These are phyloP conservation scores for Mesochorus sp. DNA, from an alignment of 2,888 invertebrate species.

Conservation along the genomic window DNA sequence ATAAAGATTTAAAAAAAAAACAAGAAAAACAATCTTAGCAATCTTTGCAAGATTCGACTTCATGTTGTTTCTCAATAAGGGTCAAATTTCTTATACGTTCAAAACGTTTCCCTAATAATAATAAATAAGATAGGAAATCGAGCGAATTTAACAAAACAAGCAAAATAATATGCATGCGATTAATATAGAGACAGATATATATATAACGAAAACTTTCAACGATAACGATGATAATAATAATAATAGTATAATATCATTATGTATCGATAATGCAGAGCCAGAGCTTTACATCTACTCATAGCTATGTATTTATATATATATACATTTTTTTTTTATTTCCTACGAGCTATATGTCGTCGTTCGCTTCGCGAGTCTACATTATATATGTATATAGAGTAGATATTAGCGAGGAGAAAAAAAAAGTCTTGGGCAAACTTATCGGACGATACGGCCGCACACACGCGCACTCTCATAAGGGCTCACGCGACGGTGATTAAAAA, in stretches of 20 bases:
- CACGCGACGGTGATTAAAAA: conserved; percentile 64
- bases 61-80: too few relatives aligned
- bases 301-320: too few relatives aligned
- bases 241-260: neutral
- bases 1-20: too few relatives aligned
- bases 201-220: too few relatives aligned
- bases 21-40: too few relatives aligned
- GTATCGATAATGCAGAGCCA: neutral
- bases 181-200: too few relatives aligned
- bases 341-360: neutral
- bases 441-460: conserved; percentile 47
- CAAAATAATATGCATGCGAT: too few relatives aligned
- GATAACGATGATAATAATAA: neutral
- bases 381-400: conserved; percentile 23
- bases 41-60: too few relatives aligned
- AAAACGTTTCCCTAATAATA: too few relatives aligned
- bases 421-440: conserved; percentile 46
- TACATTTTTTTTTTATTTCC: conserved; percentile 3
- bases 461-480: conserved; percentile 13
- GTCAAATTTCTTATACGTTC: too few relatives aligned
- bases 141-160: too few relatives aligned
- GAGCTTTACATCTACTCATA: neutral
- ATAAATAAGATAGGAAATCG: conserved; percentile 9
- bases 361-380: conserved; percentile 22
- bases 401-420: conserved; percentile 29